phyloP scores from a whole-genome alignment of 2,888 invertebrate genomes.

The Aphidius colemani region DNA sequence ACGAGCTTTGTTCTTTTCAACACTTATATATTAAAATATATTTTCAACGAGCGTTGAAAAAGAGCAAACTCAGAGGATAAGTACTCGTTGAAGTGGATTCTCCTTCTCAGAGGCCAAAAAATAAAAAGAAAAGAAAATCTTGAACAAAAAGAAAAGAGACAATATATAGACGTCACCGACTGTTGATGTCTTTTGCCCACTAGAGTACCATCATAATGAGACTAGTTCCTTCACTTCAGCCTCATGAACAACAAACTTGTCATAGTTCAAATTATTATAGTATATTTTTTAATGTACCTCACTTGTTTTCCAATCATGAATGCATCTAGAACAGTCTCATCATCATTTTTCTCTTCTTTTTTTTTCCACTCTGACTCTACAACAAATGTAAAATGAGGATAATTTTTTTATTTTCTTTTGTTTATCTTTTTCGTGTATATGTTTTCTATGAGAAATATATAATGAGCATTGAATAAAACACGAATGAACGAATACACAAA shows the following conservation, averaged over 20 bases:
- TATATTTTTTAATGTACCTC: constrained; percentile 37
- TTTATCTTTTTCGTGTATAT: too few species aligned
- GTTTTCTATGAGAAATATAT: neutral
- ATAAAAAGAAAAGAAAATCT: constrained; percentile 2
- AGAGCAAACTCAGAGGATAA: neutral
- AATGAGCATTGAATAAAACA: constrained; percentile 17
- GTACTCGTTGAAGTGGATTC: neutral
- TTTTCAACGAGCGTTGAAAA: constrained; percentile 5
- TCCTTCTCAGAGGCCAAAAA: neutral
- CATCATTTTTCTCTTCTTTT: neutral
- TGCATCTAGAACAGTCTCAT: constrained; percentile 16
- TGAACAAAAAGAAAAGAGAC: constrained; percentile 4
- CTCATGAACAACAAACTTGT: constrained; percentile 55
- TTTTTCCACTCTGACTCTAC: constrained; percentile 17
- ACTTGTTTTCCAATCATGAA: constrained; percentile 13
- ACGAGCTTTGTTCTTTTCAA: too few species aligned
- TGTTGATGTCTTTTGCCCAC: constrained; percentile 34
- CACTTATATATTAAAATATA: neutral
- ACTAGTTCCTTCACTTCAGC: constrained; percentile 44
- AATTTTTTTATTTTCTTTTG: neutral
- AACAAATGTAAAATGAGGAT: constrained; percentile 14
- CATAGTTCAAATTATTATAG: constrained; percentile 58
- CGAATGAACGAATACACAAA: neutral
- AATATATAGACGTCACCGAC: constrained; percentile 10
- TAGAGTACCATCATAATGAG: constrained; percentile 57